Percentiles rank a stretch among this genome's conserved stretches.
phyloP scores from a whole-genome alignment of 2,797 vertebrate species.

The Meda fulgida region DNA sequence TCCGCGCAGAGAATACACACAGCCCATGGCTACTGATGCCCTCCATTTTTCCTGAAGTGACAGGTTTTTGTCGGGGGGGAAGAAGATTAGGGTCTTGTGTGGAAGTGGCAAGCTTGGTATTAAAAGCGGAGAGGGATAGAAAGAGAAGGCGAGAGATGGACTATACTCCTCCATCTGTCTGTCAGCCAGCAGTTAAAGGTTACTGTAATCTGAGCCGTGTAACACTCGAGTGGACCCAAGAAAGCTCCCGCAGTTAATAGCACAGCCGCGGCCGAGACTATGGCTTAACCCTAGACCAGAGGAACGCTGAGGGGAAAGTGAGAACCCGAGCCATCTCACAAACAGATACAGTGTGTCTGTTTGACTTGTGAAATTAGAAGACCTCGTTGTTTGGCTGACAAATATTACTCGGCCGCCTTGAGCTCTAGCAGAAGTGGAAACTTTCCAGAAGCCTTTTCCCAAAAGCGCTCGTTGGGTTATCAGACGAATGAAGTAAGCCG shows the following conservation, averaged over 20 bases:
- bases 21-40: constrained; percentile 46
- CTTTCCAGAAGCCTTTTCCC: constrained; percentile 80
- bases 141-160: constrained; percentile 46
- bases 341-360: constrained; percentile 47
- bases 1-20: constrained; percentile 32
- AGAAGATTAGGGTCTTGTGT: constrained; percentile 58
- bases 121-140: constrained; percentile 50
- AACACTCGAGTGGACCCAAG: constrained; percentile 63
- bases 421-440: constrained; percentile 70
- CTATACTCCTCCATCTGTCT: constrained; percentile 59
- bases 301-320: neutral
- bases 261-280: constrained; percentile 51
- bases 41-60: constrained; percentile 56
- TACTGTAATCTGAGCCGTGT: constrained; percentile 66
- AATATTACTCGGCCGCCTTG: constrained; percentile 54
- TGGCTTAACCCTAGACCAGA: constrained; percentile 57
- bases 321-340: constrained; percentile 21
- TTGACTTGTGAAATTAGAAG: constrained; percentile 61
- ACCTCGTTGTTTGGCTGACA: constrained; percentile 53
- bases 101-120: constrained; percentile 61
- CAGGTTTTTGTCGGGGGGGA: constrained; percentile 55
- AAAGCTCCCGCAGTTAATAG: constrained; percentile 64
- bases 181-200: constrained; percentile 67
- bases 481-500: constrained; percentile 79
- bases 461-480: constrained; percentile 74